Evolutionary conservation across 1,140 invertebrate species (phyloP).

Genomic region (Belonocnema kinseyi): DNA sequence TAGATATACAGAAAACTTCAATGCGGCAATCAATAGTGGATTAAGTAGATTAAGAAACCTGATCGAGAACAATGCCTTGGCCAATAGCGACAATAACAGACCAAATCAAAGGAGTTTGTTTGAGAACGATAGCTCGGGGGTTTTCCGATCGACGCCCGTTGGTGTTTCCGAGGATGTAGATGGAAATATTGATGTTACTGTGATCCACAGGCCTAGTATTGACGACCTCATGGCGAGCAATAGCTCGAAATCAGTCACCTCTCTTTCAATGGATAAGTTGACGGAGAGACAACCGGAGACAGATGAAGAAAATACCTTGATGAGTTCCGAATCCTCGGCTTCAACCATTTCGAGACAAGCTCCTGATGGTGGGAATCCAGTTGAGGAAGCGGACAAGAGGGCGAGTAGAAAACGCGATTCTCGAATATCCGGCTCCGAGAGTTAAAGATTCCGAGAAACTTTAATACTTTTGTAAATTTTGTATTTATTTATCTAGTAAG

Average conservation of each 20-base stretch:
- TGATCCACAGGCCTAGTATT: constrained; percentile 55
- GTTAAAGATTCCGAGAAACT: neutral
- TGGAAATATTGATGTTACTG: constrained; percentile 56
- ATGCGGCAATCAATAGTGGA: constrained; percentile 52
- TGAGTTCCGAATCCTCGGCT: constrained; percentile 58
- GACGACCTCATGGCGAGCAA: constrained; percentile 56
- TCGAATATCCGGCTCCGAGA: neutral
- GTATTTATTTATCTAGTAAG: constrained; percentile 6
- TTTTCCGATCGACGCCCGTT: constrained; percentile 54
- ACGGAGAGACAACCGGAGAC: constrained; percentile 45
- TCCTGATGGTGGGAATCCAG: constrained; percentile 70
- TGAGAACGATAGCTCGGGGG: constrained; percentile 45
- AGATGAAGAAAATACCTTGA: constrained; percentile 51
- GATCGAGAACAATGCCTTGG: constrained; percentile 37
- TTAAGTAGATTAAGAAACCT: constrained; percentile 56
- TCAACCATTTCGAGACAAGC: constrained; percentile 67
- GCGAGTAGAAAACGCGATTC: constrained; percentile 8
- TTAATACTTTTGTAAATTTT: constrained; percentile 9
- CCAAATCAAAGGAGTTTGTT: constrained; percentile 32
- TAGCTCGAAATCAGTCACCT: constrained; percentile 55
- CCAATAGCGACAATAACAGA: constrained; percentile 32
- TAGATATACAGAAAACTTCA: constrained; percentile 64
- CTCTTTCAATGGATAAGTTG: constrained; percentile 53
- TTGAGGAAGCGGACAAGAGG: constrained; percentile 58
- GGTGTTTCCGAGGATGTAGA: constrained; percentile 59